Percentiles rank a stretch among this genome's conserved stretches.
phyloP scores from a whole-genome alignment of 2,888 invertebrate genomes.

The Cataglyphis cursor region DNA sequence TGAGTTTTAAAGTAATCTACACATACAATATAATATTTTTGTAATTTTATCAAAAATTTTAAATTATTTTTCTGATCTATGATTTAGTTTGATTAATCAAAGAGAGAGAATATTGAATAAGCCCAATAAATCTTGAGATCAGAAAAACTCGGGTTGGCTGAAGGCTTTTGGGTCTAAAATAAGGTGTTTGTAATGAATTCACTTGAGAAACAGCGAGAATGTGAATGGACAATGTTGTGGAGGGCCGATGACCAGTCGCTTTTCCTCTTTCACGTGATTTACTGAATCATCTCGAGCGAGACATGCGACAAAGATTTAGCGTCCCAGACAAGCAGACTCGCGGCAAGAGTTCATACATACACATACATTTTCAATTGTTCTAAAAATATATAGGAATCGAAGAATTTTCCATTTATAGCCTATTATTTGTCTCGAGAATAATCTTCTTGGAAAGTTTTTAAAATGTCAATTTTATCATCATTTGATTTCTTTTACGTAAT shows the following conservation, averaged over 20 bases:
- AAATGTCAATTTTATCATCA: conserved; percentile 45
- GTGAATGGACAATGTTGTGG: conserved; percentile 54
- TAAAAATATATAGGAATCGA: conserved; percentile 69
- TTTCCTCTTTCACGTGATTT: conserved; percentile 52
- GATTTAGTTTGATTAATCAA: background rate
- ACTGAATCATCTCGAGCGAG: conserved; percentile 60
- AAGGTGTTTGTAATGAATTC: conserved; percentile 64
- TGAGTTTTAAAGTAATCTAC: background rate
- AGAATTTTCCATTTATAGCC: conserved; percentile 35
- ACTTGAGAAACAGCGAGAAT: conserved; percentile 59
- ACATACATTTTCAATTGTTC: conserved; percentile 68
- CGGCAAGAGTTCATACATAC: conserved; percentile 56
- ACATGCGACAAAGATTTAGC: conserved; percentile 68
- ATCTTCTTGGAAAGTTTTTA: conserved; percentile 56
- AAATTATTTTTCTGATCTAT: background rate
- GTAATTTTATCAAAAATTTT: background rate
- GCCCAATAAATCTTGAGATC: background rate
- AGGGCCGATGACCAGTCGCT: conserved; percentile 34
- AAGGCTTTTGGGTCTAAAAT: conserved; percentile 23
- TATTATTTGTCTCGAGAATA: background rate
- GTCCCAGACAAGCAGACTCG: conserved; percentile 40
- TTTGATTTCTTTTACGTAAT: background rate
- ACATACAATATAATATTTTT: background rate
- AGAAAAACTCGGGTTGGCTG: background rate
- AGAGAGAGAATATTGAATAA: background rate